phyloP scores from a whole-genome alignment of 2,888 invertebrate species.

The Anagyrus pseudococci region DNA sequence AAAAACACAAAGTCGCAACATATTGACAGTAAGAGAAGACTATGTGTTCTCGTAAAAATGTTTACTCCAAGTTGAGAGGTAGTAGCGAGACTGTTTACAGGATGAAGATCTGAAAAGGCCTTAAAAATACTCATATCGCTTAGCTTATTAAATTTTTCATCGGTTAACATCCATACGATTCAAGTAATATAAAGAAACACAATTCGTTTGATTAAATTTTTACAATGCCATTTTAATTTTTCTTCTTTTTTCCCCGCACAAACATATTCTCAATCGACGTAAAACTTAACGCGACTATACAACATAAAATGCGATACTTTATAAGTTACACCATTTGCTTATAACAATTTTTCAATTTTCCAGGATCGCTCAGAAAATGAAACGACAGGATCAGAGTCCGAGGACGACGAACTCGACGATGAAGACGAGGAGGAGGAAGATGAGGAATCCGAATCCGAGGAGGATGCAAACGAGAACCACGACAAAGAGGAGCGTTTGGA shows the following conservation, averaged over 20 bases:
- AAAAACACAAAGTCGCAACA: slow-evolving; percentile 19
- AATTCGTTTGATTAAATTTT: not conserved
- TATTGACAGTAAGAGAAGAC: slow-evolving; percentile 9
- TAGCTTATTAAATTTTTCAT: slow-evolving; percentile 22
- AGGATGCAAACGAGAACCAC: slow-evolving; percentile 45
- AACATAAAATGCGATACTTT: not conserved
- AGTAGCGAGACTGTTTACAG: slow-evolving; percentile 19
- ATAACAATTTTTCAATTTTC: slow-evolving; percentile 10
- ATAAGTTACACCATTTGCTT: too few relatives aligned
- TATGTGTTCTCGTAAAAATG: slow-evolving; percentile 23
- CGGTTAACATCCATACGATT: not conserved
- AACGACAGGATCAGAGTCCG: slow-evolving; percentile 24
- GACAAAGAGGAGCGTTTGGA: slow-evolving; percentile 52
- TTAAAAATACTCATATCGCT: slow-evolving; percentile 16
- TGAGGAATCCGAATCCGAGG: slow-evolving; percentile 42
- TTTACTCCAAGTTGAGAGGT: slow-evolving; percentile 15
- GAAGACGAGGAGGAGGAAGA: slow-evolving; percentile 52
- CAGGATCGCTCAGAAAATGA: slow-evolving; percentile 41
- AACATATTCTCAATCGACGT: too few relatives aligned
- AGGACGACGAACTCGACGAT: slow-evolving; percentile 28
- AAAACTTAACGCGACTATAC: not conserved
- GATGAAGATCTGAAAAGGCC: slow-evolving; percentile 8
- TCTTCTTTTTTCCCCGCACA: not conserved
- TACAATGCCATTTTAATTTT: not conserved
- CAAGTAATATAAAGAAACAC: not conserved